Evolutionary conservation across 2,888 invertebrate species (phyloP), one percentile per base, ranked within the genome.

Genomic region (Didymodactylos carnosus): DNA sequence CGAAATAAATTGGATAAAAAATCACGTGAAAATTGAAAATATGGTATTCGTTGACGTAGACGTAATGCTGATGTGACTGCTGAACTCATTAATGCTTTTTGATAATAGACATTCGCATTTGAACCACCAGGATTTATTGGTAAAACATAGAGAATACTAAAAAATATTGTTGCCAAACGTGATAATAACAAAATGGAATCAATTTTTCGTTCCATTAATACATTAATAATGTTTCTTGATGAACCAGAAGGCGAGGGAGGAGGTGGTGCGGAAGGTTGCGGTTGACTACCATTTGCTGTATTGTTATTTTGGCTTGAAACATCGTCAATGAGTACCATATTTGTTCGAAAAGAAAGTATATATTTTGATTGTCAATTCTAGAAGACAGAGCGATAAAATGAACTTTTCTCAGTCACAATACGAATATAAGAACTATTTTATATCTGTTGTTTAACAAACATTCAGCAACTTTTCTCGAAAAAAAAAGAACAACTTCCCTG

Each of bases 31-130:
- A 95, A 85, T 75, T 89, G 87, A 79, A 94, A 89, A 74, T 80
- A 80, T 27, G 94, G 93, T 78, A 97, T 86, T 76, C 97, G 87
- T 84, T 98, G 95, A 84, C 97, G 95, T 78, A 98, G 86, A 75
- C 98, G 87, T 72, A 98, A 86, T 1, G 95, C 94, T 79, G 92
- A 94, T 6, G 92, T 92, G 8, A 95, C 95, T 19, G 94, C 94
- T 86, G 91, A 92, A 72, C 91, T 90, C 78, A 95, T 87, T 77
- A 98, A 85, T 23, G 92, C 92, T 85, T 94, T 92, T 85, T 91
- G 90, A 84, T 93, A 94, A 69, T 89, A 88, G 19, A 70, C 23
- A 43, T 70, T 25, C 19, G 70, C 6, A 27, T 43, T 35, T 5
- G 70, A 39, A n/a, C n/a, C n/a, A n/a, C n/a, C n/a, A 70, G 16